Percentiles rank a stretch among this genome's conserved stretches.
These are phyloP conservation scores for Griposia aprilina DNA, from an alignment of 2,888 invertebrate genomes.

Conservation along the genomic window DNA sequence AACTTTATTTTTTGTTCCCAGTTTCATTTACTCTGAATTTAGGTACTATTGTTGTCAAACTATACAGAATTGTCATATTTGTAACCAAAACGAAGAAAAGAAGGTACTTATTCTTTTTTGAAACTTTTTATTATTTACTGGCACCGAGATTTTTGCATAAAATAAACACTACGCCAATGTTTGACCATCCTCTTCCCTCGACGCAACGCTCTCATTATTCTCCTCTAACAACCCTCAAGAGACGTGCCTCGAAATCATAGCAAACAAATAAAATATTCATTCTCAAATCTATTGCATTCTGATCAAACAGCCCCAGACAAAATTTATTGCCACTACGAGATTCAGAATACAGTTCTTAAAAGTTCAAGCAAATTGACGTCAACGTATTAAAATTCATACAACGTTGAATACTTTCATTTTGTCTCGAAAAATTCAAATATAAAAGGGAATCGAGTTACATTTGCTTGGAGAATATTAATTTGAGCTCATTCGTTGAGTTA, in stretches of 20 bases:
- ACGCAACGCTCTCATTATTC: constrained; percentile 2
- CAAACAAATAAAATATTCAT: constrained; percentile 45
- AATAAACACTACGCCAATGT: constrained; percentile 17
- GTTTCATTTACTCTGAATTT: not conserved
- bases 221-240: constrained; percentile 21
- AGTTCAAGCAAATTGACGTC: constrained; percentile 48
- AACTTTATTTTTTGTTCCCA: not conserved
- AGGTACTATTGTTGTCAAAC: no score
- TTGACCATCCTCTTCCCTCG: not conserved
- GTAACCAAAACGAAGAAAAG: not conserved
- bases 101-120: not conserved
- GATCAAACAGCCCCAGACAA: constrained; percentile 32
- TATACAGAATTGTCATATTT: no score
- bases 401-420: constrained; percentile 58
- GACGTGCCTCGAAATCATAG: constrained; percentile 43
- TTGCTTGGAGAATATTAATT: constrained; percentile 64
- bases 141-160: not conserved
- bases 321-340: constrained; percentile 42
- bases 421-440: constrained; percentile 59
- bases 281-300: constrained; percentile 47
- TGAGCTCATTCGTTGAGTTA: constrained; percentile 36
- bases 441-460: constrained; percentile 51
- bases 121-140: not conserved
- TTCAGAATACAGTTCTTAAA: constrained; percentile 27
- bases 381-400: constrained; percentile 63